These are phyloP conservation scores for Caradrina kadenii DNA, from an alignment of 2,888 invertebrate species.

Conservation along the genomic window DNA sequence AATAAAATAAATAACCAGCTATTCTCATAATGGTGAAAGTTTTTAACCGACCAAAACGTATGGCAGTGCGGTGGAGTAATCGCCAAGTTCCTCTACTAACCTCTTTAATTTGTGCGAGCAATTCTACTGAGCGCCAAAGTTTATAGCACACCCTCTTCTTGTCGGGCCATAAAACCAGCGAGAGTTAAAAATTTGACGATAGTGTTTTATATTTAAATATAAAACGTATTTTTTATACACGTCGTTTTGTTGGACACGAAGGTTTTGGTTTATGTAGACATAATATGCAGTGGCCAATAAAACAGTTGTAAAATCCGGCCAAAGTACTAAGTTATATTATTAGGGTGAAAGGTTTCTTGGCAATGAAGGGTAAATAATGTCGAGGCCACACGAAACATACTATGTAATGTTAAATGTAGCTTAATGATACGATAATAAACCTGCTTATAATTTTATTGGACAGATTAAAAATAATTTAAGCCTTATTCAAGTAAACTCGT, in stretches of 20 bases:
- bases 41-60: slow-evolving; percentile 63
- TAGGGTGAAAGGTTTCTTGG: slow-evolving; percentile 18
- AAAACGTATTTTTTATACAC: slow-evolving; percentile 35
- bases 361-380: slow-evolving; percentile 17
- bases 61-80: slow-evolving; percentile 56
- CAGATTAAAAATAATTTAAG: too few species aligned
- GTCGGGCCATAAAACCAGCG: slow-evolving; percentile 47
- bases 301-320: slow-evolving; percentile 36
- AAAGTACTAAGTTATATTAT: slow-evolving; percentile 24
- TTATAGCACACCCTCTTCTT: slow-evolving; percentile 62
- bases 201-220: slow-evolving; percentile 31
- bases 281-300: slow-evolving; percentile 38
- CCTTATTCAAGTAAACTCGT: too few species aligned
- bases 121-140: slow-evolving; percentile 63
- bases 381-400: background rate
- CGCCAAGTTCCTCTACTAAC: slow-evolving; percentile 60
- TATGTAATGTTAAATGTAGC: background rate
- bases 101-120: slow-evolving; percentile 68
- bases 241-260: slow-evolving; percentile 24
- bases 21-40: slow-evolving; percentile 63
- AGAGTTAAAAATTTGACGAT: slow-evolving; percentile 18
- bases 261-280: slow-evolving; percentile 37
- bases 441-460: background rate
- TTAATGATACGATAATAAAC: background rate
- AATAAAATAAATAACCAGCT: slow-evolving; percentile 60